A percentile compares a stretch with the other conserved stretches of the same genome.
These are phyloP conservation scores for Rhagoletis pomonella DNA, from an alignment of 1,140 invertebrate genomes.

Conservation along the genomic window DNA sequence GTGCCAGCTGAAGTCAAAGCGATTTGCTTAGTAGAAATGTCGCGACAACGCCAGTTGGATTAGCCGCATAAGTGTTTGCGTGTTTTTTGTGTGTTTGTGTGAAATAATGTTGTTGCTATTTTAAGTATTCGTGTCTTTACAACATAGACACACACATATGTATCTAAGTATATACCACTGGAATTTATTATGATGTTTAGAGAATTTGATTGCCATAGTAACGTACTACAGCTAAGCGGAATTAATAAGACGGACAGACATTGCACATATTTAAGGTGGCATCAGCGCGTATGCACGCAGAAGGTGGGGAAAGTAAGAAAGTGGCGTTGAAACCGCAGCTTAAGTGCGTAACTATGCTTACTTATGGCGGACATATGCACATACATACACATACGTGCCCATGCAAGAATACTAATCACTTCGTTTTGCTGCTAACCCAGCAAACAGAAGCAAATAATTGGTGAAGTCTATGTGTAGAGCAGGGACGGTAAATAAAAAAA, in stretches of 20 bases:
- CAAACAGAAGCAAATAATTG: no score
- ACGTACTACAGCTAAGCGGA: not conserved
- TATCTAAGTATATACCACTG: not conserved
- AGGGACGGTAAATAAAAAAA: no score
- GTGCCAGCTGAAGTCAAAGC: constrained; percentile 47
- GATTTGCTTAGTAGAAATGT: constrained; percentile 39
- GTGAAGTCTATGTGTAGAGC: no score
- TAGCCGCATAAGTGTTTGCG: not conserved
- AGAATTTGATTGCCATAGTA: constrained; percentile 33
- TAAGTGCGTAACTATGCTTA: not conserved
- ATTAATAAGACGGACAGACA: not conserved
- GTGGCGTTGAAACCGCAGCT: not conserved
- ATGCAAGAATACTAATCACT: no score
- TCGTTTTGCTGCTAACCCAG: no score
- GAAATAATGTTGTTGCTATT: constrained; percentile 10
- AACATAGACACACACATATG: not conserved
- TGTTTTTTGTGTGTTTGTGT: not conserved
- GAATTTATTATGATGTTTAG: constrained; percentile 43
- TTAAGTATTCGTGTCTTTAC: not conserved
- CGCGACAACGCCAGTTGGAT: constrained; percentile 28
- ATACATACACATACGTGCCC: not conserved
- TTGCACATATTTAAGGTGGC: not conserved
- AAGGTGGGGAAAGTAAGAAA: not conserved
- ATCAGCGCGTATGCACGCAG: not conserved
- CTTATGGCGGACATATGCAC: not conserved